Evolutionary conservation across 2,797 vertebrate genomes (phyloP).

Genomic region (Tokudaia muenninki): DNA sequence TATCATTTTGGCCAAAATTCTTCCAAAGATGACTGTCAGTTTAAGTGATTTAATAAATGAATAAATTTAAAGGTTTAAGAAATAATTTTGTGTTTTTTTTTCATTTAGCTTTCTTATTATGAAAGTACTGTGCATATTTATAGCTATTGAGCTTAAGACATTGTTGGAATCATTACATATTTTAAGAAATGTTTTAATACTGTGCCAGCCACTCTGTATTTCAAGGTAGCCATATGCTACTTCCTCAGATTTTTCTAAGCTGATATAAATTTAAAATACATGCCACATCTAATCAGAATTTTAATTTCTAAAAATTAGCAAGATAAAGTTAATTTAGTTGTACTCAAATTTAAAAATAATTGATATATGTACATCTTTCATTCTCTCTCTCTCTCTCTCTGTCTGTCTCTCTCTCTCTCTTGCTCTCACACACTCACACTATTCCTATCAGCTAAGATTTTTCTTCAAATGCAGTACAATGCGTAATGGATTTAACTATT

Average conservation of each 20-base stretch:
- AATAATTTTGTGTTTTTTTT: constrained; percentile 41
- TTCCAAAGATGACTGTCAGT: constrained; percentile 8
- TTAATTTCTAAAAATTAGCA: neutral
- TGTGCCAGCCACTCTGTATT: constrained; percentile 1
- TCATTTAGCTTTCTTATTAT: constrained; percentile 34
- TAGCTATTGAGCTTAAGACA: neutral
- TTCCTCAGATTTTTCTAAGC: neutral
- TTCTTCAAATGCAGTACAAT: neutral
- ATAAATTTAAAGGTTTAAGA: neutral
- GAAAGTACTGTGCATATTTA: constrained; percentile 2
- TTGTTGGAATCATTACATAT: constrained; percentile 45
- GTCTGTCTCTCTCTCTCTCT: neutral
- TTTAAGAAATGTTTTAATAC: constrained; percentile 44
- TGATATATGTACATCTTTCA: neutral
- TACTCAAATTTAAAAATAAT: neutral
- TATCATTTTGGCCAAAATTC: neutral
- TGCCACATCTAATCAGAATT: neutral
- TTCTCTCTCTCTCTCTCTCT: neutral
- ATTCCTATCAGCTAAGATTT: neutral
- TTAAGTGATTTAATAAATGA: constrained; percentile 11
- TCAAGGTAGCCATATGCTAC: constrained; percentile 32
- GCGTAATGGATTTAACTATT: neutral
- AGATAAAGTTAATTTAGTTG: neutral
- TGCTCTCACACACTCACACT: neutral
- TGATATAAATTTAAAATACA: constrained; percentile 59